phyloP scores from a whole-genome alignment of 2,888 invertebrate genomes.

The Selenia dentaria region DNA sequence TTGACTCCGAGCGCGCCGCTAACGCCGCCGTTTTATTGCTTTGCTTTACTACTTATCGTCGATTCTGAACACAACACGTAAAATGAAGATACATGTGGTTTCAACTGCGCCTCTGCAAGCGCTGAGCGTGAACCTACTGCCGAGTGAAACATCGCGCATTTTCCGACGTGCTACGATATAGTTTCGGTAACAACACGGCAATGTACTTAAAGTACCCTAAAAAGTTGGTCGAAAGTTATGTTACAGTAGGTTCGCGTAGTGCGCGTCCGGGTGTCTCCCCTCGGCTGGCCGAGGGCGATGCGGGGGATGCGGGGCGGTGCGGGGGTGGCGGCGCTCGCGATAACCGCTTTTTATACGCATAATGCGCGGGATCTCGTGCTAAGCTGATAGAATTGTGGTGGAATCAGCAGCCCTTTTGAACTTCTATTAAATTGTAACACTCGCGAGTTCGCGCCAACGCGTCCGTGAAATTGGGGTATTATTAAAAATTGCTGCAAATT shows the following conservation, averaged over 20 bases:
- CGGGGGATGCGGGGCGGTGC: conserved; percentile 5
- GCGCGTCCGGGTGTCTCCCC: conserved; percentile 39
- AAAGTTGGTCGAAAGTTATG: conserved; percentile 57
- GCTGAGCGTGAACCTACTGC: conserved; percentile 19
- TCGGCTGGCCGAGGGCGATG: not conserved
- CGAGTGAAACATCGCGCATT: conserved; percentile 35
- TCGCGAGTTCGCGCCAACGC: conserved; percentile 78
- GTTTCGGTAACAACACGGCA: conserved; percentile 53
- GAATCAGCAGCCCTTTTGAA: conserved; percentile 82
- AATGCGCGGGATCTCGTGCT: conserved; percentile 79
- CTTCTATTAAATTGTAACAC: conserved; percentile 83
- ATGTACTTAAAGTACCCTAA: conserved; percentile 64
- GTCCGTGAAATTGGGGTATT: conserved; percentile 80
- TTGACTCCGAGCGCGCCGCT: conserved; percentile 30
- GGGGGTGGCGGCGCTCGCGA: conserved; percentile 47
- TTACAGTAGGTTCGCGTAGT: conserved; percentile 47
- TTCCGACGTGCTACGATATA: conserved; percentile 37
- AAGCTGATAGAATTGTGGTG: conserved; percentile 84
- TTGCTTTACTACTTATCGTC: conserved; percentile 36
- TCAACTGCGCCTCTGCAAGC: conserved; percentile 9
- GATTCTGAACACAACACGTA: conserved; percentile 40
- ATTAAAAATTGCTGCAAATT: conserved; percentile 76
- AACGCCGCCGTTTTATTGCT: conserved; percentile 32
- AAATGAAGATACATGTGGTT: conserved; percentile 51
- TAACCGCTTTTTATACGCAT: conserved; percentile 83